Conservation (phyloP, 2,797 vertebrate species). For the Muraenolepis orangiensis region DNA sequence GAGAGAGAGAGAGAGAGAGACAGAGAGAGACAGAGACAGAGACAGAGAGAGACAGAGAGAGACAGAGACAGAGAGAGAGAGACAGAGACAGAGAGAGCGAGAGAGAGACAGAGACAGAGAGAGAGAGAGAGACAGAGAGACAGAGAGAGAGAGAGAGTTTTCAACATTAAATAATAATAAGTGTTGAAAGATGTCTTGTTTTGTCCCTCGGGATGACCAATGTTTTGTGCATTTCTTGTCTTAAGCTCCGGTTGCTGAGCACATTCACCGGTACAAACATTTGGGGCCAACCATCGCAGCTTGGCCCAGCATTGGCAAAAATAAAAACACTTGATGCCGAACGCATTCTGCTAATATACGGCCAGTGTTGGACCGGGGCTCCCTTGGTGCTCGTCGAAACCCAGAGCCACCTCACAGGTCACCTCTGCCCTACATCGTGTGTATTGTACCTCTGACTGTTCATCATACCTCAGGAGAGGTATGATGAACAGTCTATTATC, state of each 20-base stretch:
- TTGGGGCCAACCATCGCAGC: slow-evolving; percentile 21
- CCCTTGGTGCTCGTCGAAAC: slow-evolving; percentile 39
- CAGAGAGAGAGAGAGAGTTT: slow-evolving; percentile 16
- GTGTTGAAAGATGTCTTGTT: slow-evolving; percentile 36
- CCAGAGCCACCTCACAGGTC: slow-evolving; percentile 43
- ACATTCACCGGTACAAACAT: slow-evolving; percentile 37
- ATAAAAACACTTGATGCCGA: slow-evolving; percentile 20
- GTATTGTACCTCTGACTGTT: neutral
- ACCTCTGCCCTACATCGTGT: slow-evolving; percentile 30
- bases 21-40: neutral
- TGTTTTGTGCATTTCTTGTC: slow-evolving; percentile 40
- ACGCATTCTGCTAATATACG: slow-evolving; percentile 16
- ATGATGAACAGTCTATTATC: slow-evolving; percentile 20
- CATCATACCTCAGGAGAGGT: slow-evolving; percentile 28
- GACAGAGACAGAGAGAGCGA: neutral
- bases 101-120: slow-evolving; percentile 21
- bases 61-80: neutral
- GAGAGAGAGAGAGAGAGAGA: neutral
- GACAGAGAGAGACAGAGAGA: neutral
- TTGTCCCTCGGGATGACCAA: slow-evolving; percentile 38
- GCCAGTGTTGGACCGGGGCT: slow-evolving; percentile 18
- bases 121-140: slow-evolving; percentile 18
- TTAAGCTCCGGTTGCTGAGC: slow-evolving; percentile 34
- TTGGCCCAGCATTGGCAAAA: slow-evolving; percentile 30
- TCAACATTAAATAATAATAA: slow-evolving; percentile 13